These are phyloP conservation scores for Dicentrarchus labrax DNA, from an alignment of 2,113 vertebrate genomes.

Conservation along the genomic window DNA sequence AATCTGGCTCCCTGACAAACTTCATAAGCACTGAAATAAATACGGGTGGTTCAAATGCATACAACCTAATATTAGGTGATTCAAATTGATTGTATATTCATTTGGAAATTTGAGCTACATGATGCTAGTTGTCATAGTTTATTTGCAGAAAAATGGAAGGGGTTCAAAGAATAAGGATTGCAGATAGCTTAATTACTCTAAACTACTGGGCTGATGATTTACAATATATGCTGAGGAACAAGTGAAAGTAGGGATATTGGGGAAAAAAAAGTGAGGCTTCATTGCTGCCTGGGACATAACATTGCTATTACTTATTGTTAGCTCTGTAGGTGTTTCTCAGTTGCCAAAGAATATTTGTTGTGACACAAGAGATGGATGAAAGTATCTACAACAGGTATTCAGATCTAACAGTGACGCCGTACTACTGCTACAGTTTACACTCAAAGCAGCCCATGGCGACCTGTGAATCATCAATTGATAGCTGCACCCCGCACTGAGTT, in stretches of 20 bases:
- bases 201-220: not conserved
- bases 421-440: not conserved
- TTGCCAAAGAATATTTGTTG: not conserved
- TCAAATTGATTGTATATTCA: not conserved
- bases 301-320: no score
- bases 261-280: not conserved
- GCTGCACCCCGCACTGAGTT: not conserved
- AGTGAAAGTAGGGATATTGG: not conserved
- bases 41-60: not conserved
- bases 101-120: not conserved
- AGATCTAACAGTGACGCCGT: no score
- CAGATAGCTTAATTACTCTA: not conserved
- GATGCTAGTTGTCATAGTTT: not conserved
- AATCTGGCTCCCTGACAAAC: not conserved
- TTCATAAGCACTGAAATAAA: not conserved
- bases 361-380: not conserved
- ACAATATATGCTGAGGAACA: not conserved
- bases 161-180: not conserved
- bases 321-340: not conserved
- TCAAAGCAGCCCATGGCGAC: not conserved
- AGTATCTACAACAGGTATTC: not conserved
- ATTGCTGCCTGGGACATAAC: no score
- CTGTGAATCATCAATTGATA: not conserved
- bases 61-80: not conserved
- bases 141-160: no score